Base-by-base conservation (phyloP, 2,113 vertebrate genomes). In the Ictidomys tridecemlineatus region DNA sequence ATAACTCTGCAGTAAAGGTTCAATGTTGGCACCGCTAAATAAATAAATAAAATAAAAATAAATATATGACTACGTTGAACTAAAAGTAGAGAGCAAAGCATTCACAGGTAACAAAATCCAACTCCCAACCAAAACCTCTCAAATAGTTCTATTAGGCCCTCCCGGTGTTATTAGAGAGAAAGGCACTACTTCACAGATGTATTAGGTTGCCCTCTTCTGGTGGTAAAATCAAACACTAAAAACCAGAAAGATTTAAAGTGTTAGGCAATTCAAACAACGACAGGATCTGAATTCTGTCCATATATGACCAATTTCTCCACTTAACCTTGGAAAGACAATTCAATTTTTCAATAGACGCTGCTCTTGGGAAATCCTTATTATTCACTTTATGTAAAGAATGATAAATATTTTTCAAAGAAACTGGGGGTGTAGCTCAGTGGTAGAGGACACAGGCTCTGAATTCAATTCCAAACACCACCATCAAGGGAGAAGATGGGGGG, bases 221-320 rank as follows among this genome's bases (percentile, higher is more conserved):
- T 74, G 37, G 58, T 86, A 8, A 87, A 90, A 94, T 74, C 85
- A 92, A 95, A 97, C 79, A 22, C 20, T 83, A 70, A 92, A 92
- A 20, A 37, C 32, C 83, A 37, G 28, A 94, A 95, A 93, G 8
- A 90, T 8, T 90, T 53, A 79, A 88, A 18, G n/a, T 42, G 6
- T 80, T 42, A 91, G 16, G 42, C 28, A 65, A 93, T 63, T 80
- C 51, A 95, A 91, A 96, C 85, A 93, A 42, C 70, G 45, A 76
- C 9, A 86, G 3, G 20, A 78, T 76, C 51, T 70, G 65, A 88
- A 93, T 82, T 88, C 51, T 91, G 77, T 58, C 58, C 53, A 5
- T 69, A 82, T 89, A 42, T 91, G 32, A 82, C 13, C 53, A 95
- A 73, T 37, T 94, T 86, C 26, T 73, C 53, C 48, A 90, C 56